These are phyloP conservation scores for Leucoraja erinaceus DNA, from an alignment of 2,113 vertebrate species.

Conservation along the genomic window DNA sequence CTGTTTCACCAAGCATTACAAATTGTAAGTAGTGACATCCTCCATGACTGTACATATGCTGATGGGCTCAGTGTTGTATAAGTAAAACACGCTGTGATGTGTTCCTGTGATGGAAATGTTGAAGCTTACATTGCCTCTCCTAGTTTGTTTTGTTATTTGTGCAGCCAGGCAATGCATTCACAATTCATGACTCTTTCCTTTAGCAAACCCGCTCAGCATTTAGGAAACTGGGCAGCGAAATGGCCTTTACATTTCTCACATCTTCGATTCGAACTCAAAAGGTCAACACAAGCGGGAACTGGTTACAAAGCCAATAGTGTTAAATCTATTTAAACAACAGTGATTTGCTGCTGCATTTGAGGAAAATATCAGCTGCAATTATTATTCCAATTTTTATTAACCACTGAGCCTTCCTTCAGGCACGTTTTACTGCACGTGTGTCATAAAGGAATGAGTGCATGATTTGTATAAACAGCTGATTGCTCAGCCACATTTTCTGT, in stretches of 20 bases:
- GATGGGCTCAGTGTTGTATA: background rate
- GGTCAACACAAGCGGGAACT: background rate
- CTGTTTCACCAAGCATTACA: background rate
- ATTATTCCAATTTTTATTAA: background rate
- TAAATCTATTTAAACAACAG: background rate
- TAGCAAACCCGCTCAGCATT: background rate
- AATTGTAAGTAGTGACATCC: background rate
- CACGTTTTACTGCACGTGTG: background rate
- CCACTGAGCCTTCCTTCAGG: background rate
- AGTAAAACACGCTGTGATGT: background rate
- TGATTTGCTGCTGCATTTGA: background rate
- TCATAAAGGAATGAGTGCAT: background rate
- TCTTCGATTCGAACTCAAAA: background rate
- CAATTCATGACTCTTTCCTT: background rate
- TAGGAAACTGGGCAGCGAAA: background rate
- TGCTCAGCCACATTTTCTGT: background rate
- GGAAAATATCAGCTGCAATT: constrained; percentile 10
- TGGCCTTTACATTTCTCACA: background rate
- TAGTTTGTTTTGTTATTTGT: background rate
- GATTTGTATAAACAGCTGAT: background rate
- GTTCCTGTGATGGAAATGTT: background rate
- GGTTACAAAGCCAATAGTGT: background rate
- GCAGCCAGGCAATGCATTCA: background rate
- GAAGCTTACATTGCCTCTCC: background rate
- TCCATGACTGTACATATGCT: background rate